These are phyloP conservation scores for Lepidocolaptes lacrymiger DNA, from an alignment of 2,797 vertebrate genomes.

Conservation along the genomic window DNA sequence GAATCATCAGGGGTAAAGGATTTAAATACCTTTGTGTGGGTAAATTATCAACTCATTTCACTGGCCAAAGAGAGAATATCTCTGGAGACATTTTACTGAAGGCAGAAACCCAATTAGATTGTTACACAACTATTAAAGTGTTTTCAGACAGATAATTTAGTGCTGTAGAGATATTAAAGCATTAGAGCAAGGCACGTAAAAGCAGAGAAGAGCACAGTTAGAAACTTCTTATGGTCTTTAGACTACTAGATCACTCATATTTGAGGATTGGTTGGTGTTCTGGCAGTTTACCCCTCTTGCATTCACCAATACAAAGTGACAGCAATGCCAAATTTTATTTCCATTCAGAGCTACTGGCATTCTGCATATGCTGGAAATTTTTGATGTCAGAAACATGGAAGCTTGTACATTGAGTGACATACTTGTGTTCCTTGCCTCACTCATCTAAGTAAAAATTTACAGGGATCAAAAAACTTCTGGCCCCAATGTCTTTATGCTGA, in stretches of 20 bases:
- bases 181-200: not conserved
- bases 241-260: not conserved
- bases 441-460: not conserved
- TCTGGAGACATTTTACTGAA: constrained; percentile 45
- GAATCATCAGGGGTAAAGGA: constrained; percentile 24
- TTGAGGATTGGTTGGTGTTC: not conserved
- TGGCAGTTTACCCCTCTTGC: not conserved
- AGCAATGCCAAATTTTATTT: not conserved
- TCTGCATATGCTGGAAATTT: not conserved
- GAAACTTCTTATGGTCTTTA: not conserved
- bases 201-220: not conserved
- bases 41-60: constrained; percentile 50
- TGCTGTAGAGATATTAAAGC: constrained; percentile 7
- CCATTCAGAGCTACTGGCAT: not conserved
- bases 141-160: constrained; percentile 33
- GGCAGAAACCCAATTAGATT: constrained; percentile 51
- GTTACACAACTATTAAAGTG: constrained; percentile 25
- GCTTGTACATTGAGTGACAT: accelerated
- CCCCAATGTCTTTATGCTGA: constrained; percentile 52
- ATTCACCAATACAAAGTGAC: not conserved
- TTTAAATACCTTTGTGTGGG: constrained; percentile 53
- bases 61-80: constrained; percentile 30
- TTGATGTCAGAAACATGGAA: not conserved
- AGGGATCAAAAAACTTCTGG: not conserved
- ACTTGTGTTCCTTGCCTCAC: not conserved